Evolutionary conservation across 2,888 invertebrate species (phyloP).

Genomic region (Eutolmus rufibarbis): DNA sequence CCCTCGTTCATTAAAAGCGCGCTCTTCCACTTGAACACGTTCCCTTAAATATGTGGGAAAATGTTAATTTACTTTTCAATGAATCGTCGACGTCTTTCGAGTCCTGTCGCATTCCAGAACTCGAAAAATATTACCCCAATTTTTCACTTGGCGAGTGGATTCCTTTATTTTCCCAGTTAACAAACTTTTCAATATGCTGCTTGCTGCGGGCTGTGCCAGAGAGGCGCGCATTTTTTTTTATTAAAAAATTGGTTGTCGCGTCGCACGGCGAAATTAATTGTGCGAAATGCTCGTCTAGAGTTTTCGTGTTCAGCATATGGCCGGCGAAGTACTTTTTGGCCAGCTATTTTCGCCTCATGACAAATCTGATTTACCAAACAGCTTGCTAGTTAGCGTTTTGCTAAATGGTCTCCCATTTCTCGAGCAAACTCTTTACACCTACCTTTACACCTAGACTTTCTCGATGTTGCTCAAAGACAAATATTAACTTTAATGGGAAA

Average conservation of each 20-base stretch:
- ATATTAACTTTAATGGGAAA: not conserved
- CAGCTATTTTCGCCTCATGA: not conserved
- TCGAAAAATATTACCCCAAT: conserved; percentile 30
- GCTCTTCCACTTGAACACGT: not conserved
- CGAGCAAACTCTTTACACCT: not conserved
- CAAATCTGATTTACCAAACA: not conserved
- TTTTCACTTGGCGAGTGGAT: conserved; percentile 14
- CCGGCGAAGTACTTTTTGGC: not conserved
- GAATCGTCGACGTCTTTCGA: not conserved
- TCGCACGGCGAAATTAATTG: not conserved
- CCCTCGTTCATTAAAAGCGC: conserved; percentile 5
- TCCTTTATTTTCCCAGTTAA: conserved; percentile 22
- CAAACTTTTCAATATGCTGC: conserved; percentile 20
- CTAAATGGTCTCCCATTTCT: not conserved
- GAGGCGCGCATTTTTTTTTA: not conserved
- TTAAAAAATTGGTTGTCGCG: not conserved
- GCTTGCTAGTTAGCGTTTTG: not conserved
- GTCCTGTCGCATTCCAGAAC: not conserved
- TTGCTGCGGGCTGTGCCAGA: not conserved
- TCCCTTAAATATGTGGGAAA: conserved; percentile 20
- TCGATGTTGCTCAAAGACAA: not conserved
- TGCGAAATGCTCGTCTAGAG: not conserved
- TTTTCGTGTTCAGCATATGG: not conserved
- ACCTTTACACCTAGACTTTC: not conserved
- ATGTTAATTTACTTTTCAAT: conserved; percentile 31